A percentile compares a stretch with the other conserved stretches of the same genome.
Conservation (phyloP, 2,113 vertebrate species). For the Madoqua kirkii region DNA sequence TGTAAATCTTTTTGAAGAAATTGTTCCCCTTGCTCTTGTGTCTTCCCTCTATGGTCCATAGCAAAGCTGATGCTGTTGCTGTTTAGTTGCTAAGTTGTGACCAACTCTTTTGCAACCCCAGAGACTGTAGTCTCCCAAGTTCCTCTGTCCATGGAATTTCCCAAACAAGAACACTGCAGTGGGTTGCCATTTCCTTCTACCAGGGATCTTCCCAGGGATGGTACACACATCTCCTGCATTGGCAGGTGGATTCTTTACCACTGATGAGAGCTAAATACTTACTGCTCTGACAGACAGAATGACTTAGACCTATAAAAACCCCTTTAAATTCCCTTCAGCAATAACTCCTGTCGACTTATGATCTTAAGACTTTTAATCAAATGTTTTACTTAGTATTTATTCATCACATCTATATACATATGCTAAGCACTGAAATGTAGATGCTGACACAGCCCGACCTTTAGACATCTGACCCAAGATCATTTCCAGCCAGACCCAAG, state of each 20-base stretch:
- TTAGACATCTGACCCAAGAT: neutral
- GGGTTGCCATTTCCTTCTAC: too few species aligned
- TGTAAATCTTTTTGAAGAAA: neutral
- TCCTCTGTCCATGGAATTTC: neutral
- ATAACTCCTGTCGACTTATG: neutral
- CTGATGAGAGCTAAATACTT: neutral
- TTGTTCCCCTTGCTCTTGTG: neutral
- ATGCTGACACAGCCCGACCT: neutral
- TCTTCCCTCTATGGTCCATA: neutral
- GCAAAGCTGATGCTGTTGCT: neutral
- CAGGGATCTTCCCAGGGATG: too few species aligned
- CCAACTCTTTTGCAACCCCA: neutral
- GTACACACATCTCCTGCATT: too few species aligned
- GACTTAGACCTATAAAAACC: neutral
- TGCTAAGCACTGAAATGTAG: neutral
- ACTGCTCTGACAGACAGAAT: neutral
- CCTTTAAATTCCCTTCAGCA: neutral
- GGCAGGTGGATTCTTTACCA: neutral
- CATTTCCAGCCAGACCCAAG: neutral
- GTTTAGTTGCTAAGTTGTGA: neutral
- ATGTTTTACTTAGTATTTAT: neutral
- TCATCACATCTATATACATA: neutral
- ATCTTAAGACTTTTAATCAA: neutral
- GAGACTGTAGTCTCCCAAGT: neutral
- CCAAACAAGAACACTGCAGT: too few species aligned